These are phyloP conservation scores for Aythya baeri DNA, from an alignment of 2,113 vertebrate genomes.

Conservation along the genomic window DNA sequence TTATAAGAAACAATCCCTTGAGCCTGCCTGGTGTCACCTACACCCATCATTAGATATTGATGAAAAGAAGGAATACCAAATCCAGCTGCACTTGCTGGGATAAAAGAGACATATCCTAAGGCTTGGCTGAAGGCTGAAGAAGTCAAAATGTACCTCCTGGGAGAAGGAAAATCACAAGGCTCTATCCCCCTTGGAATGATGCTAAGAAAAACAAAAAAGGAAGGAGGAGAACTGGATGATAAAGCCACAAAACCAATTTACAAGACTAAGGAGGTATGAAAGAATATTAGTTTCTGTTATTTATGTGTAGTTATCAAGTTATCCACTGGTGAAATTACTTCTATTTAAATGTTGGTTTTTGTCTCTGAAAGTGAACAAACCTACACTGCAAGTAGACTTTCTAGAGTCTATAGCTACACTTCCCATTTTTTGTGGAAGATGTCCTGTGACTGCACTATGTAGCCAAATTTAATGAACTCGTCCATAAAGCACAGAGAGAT, in stretches of 20 bases:
- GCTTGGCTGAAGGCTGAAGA: not conserved
- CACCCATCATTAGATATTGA: not conserved
- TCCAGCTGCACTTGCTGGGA: not conserved
- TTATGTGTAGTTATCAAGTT: not conserved
- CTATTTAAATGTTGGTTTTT: not conserved
- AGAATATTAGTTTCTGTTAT: not conserved
- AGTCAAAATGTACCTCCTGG: not conserved
- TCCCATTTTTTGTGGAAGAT: not conserved
- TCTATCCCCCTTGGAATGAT: not conserved
- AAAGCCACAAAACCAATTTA: not conserved
- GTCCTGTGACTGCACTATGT: not conserved
- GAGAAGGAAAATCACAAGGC: not conserved
- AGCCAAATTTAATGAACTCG: not conserved
- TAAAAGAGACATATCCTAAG: not conserved
- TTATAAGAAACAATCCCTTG: not conserved
- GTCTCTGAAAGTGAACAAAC: not conserved
- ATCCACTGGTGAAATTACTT: not conserved
- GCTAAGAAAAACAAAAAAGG: not conserved
- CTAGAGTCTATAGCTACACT: not conserved
- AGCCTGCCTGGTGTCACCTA: not conserved
- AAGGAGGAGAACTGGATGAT: not conserved
- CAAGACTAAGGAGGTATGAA: not conserved
- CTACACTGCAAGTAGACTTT: accelerated
- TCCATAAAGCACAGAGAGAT: not conserved
- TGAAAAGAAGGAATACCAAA: not conserved